Evolutionary conservation across 1,140 invertebrate species (phyloP).

Genomic region (Brachionus plicatilis): DNA sequence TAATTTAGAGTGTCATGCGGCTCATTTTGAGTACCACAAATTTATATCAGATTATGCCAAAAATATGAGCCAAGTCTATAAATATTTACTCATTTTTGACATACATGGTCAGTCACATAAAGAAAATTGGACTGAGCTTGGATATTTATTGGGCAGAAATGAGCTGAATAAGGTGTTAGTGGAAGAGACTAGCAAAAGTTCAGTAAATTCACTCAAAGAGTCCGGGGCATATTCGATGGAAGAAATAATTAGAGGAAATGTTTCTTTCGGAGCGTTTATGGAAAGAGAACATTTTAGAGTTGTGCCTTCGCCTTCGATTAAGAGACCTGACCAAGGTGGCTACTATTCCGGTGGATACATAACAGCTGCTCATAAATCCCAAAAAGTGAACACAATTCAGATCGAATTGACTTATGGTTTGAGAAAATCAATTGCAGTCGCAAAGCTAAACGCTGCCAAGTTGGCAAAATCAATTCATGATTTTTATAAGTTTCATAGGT

Average conservation of each 20-base stretch:
- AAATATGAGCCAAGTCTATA: not conserved
- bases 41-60: not conserved
- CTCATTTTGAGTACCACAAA: not conserved
- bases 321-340: slow-evolving; percentile 1
- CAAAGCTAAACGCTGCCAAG: not conserved
- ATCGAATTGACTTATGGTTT: not conserved
- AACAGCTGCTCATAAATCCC: not conserved
- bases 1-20: not conserved
- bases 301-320: slow-evolving; percentile 42
- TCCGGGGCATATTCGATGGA: not conserved
- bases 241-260: not conserved
- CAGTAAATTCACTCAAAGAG: not conserved
- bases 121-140: slow-evolving; percentile 42
- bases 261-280: not conserved
- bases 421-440: not conserved
- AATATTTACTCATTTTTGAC: slow-evolving; percentile 40
- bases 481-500: slow-evolving; percentile 28
- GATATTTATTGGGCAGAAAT: slow-evolving; percentile 4
- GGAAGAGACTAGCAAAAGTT: not conserved
- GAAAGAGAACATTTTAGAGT: slow-evolving; percentile 23
- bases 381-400: slow-evolving; percentile 12
- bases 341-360: slow-evolving; percentile 40
- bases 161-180: slow-evolving; percentile 8
- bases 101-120: slow-evolving; percentile 42
- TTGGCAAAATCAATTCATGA: slow-evolving; percentile 24